phyloP scores from a whole-genome alignment of 2,797 vertebrate species.

The Dendrocincla fuliginosa region DNA sequence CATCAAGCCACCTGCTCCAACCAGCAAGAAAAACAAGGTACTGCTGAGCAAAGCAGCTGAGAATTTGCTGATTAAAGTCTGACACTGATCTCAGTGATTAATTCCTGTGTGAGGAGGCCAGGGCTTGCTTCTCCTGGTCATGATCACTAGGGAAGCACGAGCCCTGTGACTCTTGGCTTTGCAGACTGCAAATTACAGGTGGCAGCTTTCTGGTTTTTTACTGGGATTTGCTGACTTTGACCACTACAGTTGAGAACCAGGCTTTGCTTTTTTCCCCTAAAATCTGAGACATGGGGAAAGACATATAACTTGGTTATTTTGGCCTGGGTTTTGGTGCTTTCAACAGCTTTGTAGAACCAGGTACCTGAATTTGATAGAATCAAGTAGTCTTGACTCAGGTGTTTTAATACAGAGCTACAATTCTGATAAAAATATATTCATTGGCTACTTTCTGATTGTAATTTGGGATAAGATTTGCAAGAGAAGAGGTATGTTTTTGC shows the following conservation, averaged over 20 bases:
- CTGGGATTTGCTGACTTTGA: not conserved
- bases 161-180: not conserved
- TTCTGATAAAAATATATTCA: not conserved
- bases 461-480: not conserved
- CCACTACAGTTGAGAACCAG: not conserved
- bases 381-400: not conserved
- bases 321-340: not conserved
- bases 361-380: not conserved
- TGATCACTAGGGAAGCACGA: not conserved
- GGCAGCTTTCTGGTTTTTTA: accelerated
- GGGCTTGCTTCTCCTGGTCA: not conserved
- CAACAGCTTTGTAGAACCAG: not conserved
- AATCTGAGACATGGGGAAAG: not conserved
- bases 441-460: not conserved
- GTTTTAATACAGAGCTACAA: not conserved
- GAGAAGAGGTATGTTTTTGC: not conserved
- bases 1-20: slow-evolving; percentile 94
- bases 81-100: not conserved
- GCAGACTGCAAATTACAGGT: not conserved
- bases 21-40: slow-evolving; percentile 99
- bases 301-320: not conserved
- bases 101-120: not conserved
- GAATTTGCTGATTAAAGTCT: not conserved
- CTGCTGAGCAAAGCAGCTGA: not conserved
- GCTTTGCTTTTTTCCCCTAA: not conserved